These are phyloP conservation scores for Zaprionus tsacasi DNA, from an alignment of 1,140 invertebrate species.

Conservation along the genomic window DNA sequence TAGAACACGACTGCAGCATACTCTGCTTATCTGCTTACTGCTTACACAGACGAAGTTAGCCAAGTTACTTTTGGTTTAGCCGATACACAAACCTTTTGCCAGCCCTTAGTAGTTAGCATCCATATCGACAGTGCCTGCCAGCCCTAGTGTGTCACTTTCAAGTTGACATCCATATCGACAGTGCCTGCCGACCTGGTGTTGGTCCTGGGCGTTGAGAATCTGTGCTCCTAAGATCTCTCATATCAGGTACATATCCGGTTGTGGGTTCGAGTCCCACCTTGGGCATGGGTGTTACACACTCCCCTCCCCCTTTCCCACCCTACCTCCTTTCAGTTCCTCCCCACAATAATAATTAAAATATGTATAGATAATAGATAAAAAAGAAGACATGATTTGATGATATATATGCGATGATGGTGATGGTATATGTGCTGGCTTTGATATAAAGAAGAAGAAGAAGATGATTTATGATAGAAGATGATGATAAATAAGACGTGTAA, in stretches of 20 bases:
- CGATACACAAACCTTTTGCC: conserved; percentile 9
- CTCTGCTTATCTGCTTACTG: background rate
- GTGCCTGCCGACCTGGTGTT: conserved; percentile 10
- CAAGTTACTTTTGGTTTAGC: background rate
- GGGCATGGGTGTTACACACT: conserved; percentile 30
- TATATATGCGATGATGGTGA: no score
- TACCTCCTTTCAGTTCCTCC: no score
- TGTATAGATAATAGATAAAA: no score
- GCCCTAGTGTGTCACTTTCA: no score
- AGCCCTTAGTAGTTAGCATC: background rate
- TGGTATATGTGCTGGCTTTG: no score
- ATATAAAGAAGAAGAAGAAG: no score
- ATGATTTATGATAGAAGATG: no score
- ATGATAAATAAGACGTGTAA: no score
- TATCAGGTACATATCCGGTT: background rate
- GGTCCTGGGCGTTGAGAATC: conserved; percentile 7
- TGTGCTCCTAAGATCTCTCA: background rate
- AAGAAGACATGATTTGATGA: no score
- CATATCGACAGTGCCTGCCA: background rate
- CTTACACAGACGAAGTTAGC: background rate
- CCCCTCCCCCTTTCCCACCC: no score
- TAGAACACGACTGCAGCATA: background rate
- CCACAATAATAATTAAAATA: no score
- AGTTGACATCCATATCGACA: no score
- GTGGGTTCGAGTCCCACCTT: conserved; percentile 39